These are phyloP conservation scores for Alloplasta piceator DNA, from an alignment of 2,888 invertebrate genomes.

Conservation along the genomic window DNA sequence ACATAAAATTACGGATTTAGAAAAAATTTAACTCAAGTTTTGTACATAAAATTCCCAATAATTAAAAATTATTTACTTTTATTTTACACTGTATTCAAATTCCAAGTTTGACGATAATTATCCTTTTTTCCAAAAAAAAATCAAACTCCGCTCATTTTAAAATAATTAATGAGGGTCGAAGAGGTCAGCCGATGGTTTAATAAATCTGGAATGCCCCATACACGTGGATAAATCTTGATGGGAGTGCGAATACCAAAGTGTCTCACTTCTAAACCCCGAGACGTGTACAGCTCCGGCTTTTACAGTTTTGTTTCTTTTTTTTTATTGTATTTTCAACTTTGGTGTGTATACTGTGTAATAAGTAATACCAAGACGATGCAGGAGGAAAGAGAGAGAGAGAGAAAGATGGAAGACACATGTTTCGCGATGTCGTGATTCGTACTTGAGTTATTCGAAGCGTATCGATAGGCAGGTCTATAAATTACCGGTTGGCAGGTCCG, in stretches of 20 bases:
- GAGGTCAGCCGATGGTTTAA: too few relatives aligned
- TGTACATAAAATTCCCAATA: too few relatives aligned
- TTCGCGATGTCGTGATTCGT: slow-evolving; percentile 65
- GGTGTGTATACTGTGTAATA: slow-evolving; percentile 35
- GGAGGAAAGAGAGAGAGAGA: slow-evolving; percentile 7
- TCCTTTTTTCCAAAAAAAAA: too few relatives aligned
- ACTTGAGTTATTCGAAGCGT: slow-evolving; percentile 69
- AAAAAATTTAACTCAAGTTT: too few relatives aligned
- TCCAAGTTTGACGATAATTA: too few relatives aligned
- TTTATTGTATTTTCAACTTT: neutral
- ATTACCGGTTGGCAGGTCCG: slow-evolving; percentile 70
- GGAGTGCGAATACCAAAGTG: slow-evolving; percentile 40
- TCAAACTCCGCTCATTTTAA: too few relatives aligned
- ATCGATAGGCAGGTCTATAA: slow-evolving; percentile 69
- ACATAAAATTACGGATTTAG: too few relatives aligned
- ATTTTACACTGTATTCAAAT: too few relatives aligned
- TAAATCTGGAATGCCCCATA: neutral
- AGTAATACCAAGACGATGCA: slow-evolving; percentile 29
- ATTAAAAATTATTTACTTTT: too few relatives aligned
- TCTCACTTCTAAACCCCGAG: slow-evolving; percentile 28
- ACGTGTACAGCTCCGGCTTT: slow-evolving; percentile 15
- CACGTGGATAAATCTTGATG: slow-evolving; percentile 27
- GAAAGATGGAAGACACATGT: slow-evolving; percentile 58
- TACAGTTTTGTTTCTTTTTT: slow-evolving; percentile 25
- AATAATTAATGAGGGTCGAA: too few relatives aligned